Evolutionary conservation across 2,888 invertebrate genomes (phyloP).

Genomic region (Gandaritis pyraliata): DNA sequence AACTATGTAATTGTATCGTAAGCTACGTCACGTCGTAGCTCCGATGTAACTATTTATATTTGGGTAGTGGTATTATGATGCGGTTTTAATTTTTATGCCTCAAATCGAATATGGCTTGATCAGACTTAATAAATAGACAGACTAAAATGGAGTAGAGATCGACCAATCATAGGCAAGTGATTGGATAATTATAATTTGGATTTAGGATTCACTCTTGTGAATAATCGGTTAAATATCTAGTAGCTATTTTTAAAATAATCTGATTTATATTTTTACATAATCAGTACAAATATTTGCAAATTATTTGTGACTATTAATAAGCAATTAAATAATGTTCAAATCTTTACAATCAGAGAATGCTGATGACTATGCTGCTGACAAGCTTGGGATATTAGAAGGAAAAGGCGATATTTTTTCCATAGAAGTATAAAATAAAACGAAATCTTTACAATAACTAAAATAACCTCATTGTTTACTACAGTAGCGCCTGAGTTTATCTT

Average conservation of each 20-base stretch:
- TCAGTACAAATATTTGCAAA: slow-evolving; percentile 10
- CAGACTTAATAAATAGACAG: not conserved
- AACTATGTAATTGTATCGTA: too few relatives aligned
- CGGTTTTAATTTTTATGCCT: not conserved
- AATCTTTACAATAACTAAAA: too few relatives aligned
- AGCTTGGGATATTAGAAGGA: not conserved
- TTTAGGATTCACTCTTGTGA: not conserved
- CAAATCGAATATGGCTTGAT: slow-evolving; percentile 3
- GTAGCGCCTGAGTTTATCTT: too few relatives aligned
- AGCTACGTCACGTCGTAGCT: too few relatives aligned
- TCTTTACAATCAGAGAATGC: not conserved
- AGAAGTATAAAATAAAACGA: too few relatives aligned
- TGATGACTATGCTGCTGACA: not conserved
- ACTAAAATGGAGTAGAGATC: slow-evolving; percentile 2
- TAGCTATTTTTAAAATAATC: not conserved
- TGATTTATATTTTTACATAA: not conserved
- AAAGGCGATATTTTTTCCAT: too few relatives aligned
- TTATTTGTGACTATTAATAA: slow-evolving; percentile 2
- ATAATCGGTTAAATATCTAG: slow-evolving; percentile 3
- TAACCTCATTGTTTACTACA: too few relatives aligned
- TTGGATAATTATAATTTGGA: not conserved
- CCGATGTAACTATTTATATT: not conserved
- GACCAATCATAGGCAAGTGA: not conserved
- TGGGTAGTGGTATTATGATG: not conserved
- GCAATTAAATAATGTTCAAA: not conserved